These are phyloP conservation scores for Alexandromys fortis DNA, from an alignment of 2,113 vertebrate genomes.

Conservation along the genomic window DNA sequence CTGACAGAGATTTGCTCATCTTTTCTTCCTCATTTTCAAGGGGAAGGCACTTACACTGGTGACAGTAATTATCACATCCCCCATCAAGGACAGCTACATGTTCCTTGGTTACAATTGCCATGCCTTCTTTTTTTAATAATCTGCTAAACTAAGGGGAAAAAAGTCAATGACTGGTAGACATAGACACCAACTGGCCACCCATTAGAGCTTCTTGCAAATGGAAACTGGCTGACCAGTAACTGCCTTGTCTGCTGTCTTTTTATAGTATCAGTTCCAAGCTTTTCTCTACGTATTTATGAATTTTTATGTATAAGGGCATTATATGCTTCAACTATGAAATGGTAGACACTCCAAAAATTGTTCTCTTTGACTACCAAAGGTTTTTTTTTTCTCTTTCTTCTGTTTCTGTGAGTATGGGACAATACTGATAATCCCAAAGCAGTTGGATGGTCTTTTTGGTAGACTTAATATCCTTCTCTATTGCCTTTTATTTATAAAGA, in stretches of 20 bases:
- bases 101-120: neutral
- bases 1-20: neutral
- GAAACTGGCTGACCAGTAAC: neutral
- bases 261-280: neutral
- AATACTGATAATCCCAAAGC: neutral
- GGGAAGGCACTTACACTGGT: neutral
- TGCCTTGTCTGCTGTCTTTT: neutral
- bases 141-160: neutral
- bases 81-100: neutral
- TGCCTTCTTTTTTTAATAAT: constrained; percentile 16
- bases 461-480: neutral
- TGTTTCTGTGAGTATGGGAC: neutral
- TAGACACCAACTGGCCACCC: neutral
- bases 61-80: neutral
- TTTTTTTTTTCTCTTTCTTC: neutral
- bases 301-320: neutral
- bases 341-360: neutral
- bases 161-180: neutral
- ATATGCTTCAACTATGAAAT: neutral
- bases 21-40: neutral
- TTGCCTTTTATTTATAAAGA: neutral
- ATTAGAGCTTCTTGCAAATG: neutral
- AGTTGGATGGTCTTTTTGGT: neutral
- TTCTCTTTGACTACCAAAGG: neutral
- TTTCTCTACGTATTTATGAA: neutral